Base-by-base conservation (phyloP, 2,113 vertebrate species). In the Pelodiscus sinensis region DNA sequence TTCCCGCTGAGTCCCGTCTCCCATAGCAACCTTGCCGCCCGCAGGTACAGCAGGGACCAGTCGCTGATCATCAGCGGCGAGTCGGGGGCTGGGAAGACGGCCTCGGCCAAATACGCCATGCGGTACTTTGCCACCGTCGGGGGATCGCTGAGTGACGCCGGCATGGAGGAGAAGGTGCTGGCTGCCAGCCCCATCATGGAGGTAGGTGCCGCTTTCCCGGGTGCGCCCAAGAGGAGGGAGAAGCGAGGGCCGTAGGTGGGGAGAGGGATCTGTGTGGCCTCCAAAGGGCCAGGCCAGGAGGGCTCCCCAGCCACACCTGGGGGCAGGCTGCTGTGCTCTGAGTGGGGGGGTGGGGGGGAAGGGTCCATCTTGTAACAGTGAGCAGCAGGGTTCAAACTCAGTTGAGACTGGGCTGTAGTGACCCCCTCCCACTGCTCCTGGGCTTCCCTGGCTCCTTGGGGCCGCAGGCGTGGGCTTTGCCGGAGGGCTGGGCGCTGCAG, bases 111-210 rank as follows among this genome's bases (percentile, higher is more conserved):
- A 54, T 57, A 83, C 0, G 3, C 89, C 82, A 24, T 93, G 95
- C 78, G 91, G 6, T 73, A 86, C 82, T 84, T 92, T 68, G 92
- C 93, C 24, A 2, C 27, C 0, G 4, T 68, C 0, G 24, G 87
- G 85, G 82, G 85, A 68, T 90, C 84, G 55, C 31, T 38, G 1
- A 56, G 86, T 0, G 4, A 55, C 82, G 58, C 90, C 79, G 88
- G 84, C 65, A 16, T 77, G 84, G 89, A 95, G 81, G 94, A 90
- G 78, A 92, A 94, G 84, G 89, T 94, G 55, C 35, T 96, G 89
- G 94, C 86, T 55, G 94, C 94, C 50, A 91, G 68, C 44, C 87
- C 89, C 0, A 0, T 93, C 58, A 52, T 88, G 91, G 94, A 94
- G 89, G 87, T 86, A 60, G 29, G 90, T 88, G 8, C 2, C 3